phyloP scores from a whole-genome alignment of 2,888 invertebrate genomes.

The Miltochrista miniata region DNA sequence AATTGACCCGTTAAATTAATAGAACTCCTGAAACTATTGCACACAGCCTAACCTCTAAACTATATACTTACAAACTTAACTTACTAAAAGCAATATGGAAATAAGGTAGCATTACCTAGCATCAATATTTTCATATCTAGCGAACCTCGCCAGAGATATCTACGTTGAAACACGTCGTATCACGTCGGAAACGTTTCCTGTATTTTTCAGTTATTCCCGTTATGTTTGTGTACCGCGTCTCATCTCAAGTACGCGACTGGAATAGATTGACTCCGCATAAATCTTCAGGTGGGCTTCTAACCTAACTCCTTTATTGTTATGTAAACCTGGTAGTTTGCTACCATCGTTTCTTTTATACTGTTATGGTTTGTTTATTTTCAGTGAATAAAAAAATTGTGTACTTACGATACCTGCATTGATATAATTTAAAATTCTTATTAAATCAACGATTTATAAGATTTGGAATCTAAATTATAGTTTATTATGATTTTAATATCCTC shows the following conservation, averaged over 20 bases:
- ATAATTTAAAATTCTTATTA: too few species aligned
- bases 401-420: too few species aligned
- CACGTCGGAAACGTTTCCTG: conserved; percentile 28
- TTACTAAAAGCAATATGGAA: neutral
- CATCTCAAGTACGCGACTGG: conserved; percentile 35
- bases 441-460: too few species aligned
- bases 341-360: neutral
- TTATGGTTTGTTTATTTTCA: too few species aligned
- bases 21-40: neutral
- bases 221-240: conserved; percentile 27
- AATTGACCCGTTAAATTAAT: too few species aligned
- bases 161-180: conserved; percentile 12
- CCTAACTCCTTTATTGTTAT: conserved; percentile 15
- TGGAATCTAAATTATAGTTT: too few species aligned
- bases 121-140: conserved; percentile 5
- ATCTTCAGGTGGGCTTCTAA: conserved; percentile 22
- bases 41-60: too few species aligned
- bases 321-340: conserved; percentile 10
- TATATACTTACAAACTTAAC: neutral
- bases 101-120: conserved; percentile 3
- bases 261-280: conserved; percentile 37
- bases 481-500: too few species aligned
- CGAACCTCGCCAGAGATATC: conserved; percentile 6
- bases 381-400: too few species aligned
- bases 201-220: conserved; percentile 41